These are phyloP conservation scores for Pteronotus mesoamericanus DNA, from an alignment of 2,797 vertebrate genomes.

Conservation along the genomic window DNA sequence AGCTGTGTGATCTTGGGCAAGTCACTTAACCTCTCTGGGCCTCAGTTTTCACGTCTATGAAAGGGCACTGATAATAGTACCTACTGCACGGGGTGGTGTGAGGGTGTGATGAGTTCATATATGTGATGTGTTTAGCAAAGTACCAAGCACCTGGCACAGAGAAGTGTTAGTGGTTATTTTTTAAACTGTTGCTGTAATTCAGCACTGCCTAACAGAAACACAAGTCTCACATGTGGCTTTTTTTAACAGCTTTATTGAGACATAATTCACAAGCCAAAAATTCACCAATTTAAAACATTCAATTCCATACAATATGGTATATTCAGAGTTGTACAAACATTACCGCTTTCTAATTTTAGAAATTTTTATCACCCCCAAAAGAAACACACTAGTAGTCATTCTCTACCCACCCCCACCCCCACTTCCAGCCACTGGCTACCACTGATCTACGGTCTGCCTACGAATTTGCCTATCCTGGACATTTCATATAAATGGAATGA, in stretches of 20 bases:
- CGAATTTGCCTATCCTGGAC: background rate
- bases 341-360: background rate
- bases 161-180: background rate
- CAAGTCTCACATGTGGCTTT: background rate
- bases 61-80: background rate
- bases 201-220: background rate
- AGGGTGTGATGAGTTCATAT: no score
- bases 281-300: background rate
- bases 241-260: background rate
- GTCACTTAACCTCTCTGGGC: constrained; percentile 10
- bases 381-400: background rate
- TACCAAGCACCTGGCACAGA: background rate
- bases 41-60: background rate
- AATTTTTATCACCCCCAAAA: background rate
- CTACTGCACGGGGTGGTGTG: background rate
- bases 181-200: background rate
- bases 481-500: background rate
- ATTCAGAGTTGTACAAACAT: background rate
- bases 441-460: background rate
- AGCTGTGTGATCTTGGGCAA: background rate
- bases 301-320: background rate
- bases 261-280: background rate
- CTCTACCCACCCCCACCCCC: background rate
- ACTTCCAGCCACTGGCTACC: background rate
- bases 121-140: background rate